A percentile compares a stretch with the other conserved stretches of the same genome.
These are phyloP conservation scores for Cotesia chilonis DNA, from an alignment of 1,140 invertebrate genomes.

Conservation along the genomic window DNA sequence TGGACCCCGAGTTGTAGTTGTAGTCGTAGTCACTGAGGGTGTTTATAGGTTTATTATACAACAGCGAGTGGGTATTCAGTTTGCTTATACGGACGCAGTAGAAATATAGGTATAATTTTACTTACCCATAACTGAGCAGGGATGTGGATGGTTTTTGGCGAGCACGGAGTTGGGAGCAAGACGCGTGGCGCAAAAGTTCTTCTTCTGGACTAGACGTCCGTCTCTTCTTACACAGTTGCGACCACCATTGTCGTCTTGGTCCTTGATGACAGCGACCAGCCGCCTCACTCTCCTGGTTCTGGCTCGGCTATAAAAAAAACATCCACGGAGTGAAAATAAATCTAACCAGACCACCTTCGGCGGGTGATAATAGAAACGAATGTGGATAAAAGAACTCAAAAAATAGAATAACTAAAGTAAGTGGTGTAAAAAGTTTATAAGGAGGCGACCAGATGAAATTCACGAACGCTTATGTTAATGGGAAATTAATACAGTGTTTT, in stretches of 20 bases:
- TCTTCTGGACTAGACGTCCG: no score
- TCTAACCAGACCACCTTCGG: constrained; percentile 54
- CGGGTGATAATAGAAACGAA: constrained; percentile 63
- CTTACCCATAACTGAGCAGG: neutral
- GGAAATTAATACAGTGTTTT: no score
- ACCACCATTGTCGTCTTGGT: neutral
- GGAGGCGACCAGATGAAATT: neutral
- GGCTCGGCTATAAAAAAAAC: constrained; percentile 58
- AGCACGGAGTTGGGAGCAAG: no score
- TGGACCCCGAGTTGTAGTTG: constrained; percentile 35
- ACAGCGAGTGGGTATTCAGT: constrained; percentile 50
- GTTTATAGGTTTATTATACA: constrained; percentile 67
- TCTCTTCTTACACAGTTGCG: no score
- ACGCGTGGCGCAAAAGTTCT: no score
- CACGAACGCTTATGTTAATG: neutral
- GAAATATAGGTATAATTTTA: constrained; percentile 12
- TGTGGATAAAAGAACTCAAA: constrained; percentile 32
- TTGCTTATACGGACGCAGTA: constrained; percentile 41
- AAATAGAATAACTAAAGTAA: neutral
- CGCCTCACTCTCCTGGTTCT: constrained; percentile 49
- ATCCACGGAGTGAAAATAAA: constrained; percentile 65
- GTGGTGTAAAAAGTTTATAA: neutral
- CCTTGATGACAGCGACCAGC: constrained; percentile 34
- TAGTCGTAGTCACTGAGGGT: constrained; percentile 48
- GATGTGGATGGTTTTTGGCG: neutral